These are phyloP conservation scores for Bos taurus DNA, from an alignment of 2,113 vertebrate genomes.

Conservation along the genomic window DNA sequence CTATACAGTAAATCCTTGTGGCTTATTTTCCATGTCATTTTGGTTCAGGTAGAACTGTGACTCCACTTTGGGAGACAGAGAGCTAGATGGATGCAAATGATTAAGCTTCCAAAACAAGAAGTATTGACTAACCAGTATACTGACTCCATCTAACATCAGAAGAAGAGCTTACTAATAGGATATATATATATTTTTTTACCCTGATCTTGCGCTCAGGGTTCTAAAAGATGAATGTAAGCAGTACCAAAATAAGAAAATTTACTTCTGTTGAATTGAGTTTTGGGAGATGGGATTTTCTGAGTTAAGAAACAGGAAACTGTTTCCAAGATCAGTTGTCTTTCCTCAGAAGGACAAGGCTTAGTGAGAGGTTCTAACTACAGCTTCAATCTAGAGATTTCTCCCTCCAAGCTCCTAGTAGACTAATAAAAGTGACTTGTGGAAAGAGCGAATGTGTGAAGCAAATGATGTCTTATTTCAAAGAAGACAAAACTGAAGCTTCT, in stretches of 20 bases:
- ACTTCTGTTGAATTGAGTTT: not conserved
- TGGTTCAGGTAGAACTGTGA: not conserved
- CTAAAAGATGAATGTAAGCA: conserved; percentile 18
- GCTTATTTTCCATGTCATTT: not conserved
- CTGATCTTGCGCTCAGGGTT: not conserved
- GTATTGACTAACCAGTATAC: not conserved
- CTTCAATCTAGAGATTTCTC: not conserved
- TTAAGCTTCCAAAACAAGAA: not conserved
- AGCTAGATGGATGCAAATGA: not conserved
- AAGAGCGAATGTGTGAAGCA: not conserved
- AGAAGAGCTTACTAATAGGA: not conserved
- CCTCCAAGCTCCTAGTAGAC: not conserved
- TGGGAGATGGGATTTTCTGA: not conserved
- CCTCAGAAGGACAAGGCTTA: not conserved
- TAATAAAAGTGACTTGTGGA: not conserved
- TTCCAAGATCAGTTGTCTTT: not conserved
- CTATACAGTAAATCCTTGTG: not conserved
- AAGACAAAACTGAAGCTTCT: not conserved
- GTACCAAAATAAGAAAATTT: not conserved
- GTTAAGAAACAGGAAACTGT: not conserved
- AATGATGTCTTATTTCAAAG: not conserved
- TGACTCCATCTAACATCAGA: not conserved
- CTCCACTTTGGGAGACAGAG: not conserved
- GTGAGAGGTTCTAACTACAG: not conserved
- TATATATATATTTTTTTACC: not conserved